phyloP scores from a whole-genome alignment of 92 coral and sea anemone species.

The Epizoanthus illoricatus region DNA sequence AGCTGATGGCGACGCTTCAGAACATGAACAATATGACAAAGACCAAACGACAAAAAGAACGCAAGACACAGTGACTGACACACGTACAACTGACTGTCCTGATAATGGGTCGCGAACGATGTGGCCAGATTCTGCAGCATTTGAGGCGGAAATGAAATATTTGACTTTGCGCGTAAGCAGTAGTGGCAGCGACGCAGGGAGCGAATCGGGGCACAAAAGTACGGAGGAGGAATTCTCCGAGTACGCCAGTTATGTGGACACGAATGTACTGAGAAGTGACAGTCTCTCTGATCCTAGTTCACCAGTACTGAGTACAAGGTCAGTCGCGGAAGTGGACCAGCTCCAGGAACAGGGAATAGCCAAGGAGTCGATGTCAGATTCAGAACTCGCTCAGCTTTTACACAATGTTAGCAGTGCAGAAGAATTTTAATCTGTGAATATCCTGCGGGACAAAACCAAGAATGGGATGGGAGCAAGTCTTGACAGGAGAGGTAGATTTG shows the following conservation, averaged over 20 bases:
- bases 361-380: constrained; percentile 43
- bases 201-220: constrained; percentile 21
- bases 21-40: neutral
- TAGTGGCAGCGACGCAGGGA: constrained; percentile 28
- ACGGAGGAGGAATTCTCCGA: constrained; percentile 28
- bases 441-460: no score
- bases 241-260: constrained; percentile 29
- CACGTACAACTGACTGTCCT: neutral
- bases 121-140: constrained; percentile 30
- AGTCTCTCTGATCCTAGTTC: constrained; percentile 15
- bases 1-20: neutral
- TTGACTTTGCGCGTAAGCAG: constrained; percentile 13
- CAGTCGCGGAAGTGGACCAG: neutral
- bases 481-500: no score
- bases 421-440: constrained; percentile 7
- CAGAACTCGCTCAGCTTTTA: constrained; percentile 46
- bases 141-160: constrained; percentile 25
- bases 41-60: neutral
- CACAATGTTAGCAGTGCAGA: constrained; percentile 50
- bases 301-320: neutral
- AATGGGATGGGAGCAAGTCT: no score
- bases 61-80: neutral
- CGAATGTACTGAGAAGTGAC: constrained; percentile 1
- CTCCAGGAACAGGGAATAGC: constrained; percentile 6
- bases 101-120: neutral